Percentiles rank a stretch among this genome's conserved stretches.
phyloP scores from a whole-genome alignment of 2,888 invertebrate species.

The Apomyelois bistriatella region DNA sequence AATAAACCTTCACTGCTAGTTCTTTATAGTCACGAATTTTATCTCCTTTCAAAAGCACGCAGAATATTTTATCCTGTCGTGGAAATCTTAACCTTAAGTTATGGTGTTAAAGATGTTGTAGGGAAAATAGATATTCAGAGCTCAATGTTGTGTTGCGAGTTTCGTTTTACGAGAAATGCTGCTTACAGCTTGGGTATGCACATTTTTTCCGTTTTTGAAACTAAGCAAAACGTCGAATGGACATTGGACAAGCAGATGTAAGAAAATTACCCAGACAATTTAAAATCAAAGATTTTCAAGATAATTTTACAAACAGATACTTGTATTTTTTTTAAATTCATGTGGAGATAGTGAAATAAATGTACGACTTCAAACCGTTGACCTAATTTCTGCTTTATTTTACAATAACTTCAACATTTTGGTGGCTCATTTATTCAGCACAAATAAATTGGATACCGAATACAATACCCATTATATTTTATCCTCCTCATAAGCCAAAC shows the following conservation, averaged over 20 bases:
- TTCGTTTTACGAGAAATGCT: constrained; percentile 52
- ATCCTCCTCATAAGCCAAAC: constrained; percentile 22
- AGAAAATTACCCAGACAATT: too few species aligned
- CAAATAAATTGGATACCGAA: constrained; percentile 15
- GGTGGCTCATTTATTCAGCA: neutral
- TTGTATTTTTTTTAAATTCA: too few species aligned
- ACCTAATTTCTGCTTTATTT: too few species aligned
- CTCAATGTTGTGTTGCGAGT: constrained; percentile 54
- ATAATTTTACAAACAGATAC: too few species aligned
- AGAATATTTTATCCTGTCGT: constrained; percentile 38
- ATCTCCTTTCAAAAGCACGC: constrained; percentile 60
- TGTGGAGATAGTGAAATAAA: too few species aligned
- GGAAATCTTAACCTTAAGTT: constrained; percentile 18
- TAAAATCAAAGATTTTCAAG: too few species aligned
- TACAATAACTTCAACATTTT: neutral
- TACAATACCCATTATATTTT: constrained; percentile 25
- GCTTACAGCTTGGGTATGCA: constrained; percentile 38
- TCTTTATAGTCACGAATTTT: constrained; percentile 62
- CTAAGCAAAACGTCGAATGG: too few species aligned
- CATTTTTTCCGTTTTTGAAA: neutral
- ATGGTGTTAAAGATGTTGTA: constrained; percentile 13
- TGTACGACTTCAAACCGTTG: too few species aligned
- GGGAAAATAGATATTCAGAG: constrained; percentile 26
- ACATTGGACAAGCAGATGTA: too few species aligned
- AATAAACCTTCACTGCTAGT: constrained; percentile 55